Evolutionary conservation across 2,888 invertebrate genomes (phyloP).

Genomic region (Philereme vetulata): DNA sequence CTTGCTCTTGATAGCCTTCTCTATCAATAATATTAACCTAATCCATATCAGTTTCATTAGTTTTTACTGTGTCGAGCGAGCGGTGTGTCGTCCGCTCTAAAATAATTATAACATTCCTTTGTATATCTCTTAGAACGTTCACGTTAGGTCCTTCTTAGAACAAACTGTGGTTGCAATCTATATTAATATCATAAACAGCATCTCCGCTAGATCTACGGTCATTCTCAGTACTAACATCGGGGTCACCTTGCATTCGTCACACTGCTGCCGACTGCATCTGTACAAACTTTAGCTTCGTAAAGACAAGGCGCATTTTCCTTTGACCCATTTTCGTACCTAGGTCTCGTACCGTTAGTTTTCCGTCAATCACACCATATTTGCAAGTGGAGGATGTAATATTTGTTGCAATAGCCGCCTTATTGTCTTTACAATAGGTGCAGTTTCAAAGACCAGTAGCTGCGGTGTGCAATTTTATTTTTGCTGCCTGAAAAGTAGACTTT

Average conservation of each 20-base stretch:
- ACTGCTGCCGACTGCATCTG: slow-evolving; percentile 42
- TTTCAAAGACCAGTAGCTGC: slow-evolving; percentile 40
- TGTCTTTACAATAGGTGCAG: slow-evolving; percentile 45
- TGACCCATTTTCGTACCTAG: slow-evolving; percentile 48
- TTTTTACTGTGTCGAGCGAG: slow-evolving; percentile 13
- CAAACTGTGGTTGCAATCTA: slow-evolving; percentile 25
- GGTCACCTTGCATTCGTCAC: slow-evolving; percentile 69
- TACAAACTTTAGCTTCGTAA: slow-evolving; percentile 37
- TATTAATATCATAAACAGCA: slow-evolving; percentile 37
- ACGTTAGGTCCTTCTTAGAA: slow-evolving; percentile 14
- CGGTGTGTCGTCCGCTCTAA: not conserved
- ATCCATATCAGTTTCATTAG: slow-evolving; percentile 37
- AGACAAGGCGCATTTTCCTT: slow-evolving; percentile 54
- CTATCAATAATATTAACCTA: slow-evolving; percentile 45
- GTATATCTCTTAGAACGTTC: slow-evolving; percentile 7
- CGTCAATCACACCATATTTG: slow-evolving; percentile 62
- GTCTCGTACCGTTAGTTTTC: slow-evolving; percentile 62
- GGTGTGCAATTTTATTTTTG: slow-evolving; percentile 46
- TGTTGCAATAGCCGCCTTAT: slow-evolving; percentile 52
- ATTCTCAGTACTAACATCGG: slow-evolving; percentile 59
- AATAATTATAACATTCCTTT: slow-evolving; percentile 15
- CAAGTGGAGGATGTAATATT: slow-evolving; percentile 42
- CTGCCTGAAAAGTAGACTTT: slow-evolving; percentile 43
- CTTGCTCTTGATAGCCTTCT: slow-evolving; percentile 58
- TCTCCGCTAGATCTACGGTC: slow-evolving; percentile 49